phyloP scores from a whole-genome alignment of 2,797 vertebrate genomes.

The Coregonus ussuriensis region DNA sequence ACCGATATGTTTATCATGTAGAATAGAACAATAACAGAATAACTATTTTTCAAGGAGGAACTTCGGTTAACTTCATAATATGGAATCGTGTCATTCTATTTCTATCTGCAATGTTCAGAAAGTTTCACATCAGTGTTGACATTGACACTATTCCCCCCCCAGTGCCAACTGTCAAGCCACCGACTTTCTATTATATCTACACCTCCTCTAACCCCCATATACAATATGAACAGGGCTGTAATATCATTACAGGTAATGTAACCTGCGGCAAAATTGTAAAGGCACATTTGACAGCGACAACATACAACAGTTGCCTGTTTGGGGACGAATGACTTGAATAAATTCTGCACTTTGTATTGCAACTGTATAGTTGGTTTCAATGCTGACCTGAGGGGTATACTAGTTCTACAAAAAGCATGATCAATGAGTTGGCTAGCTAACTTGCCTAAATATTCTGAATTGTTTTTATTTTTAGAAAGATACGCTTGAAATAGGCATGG shows the following conservation, averaged over 20 bases:
- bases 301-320: neutral
- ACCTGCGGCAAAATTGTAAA: neutral
- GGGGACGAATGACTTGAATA: neutral
- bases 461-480: no score
- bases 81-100: no score
- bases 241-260: neutral
- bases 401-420: neutral
- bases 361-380: neutral
- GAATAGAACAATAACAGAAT: neutral
- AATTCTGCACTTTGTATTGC: slow-evolving; percentile 2
- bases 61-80: no score
- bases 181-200: neutral
- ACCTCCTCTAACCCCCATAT: neutral
- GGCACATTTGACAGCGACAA: neutral
- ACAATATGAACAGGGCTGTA: neutral
- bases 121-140: neutral
- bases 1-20: neutral
- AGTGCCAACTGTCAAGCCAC: neutral
- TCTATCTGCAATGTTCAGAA: no score
- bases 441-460: no score
- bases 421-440: no score
- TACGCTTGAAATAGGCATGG: neutral
- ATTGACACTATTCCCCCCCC: neutral
- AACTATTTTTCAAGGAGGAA: no score
- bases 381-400: neutral